These are phyloP conservation scores for Gymnorhina tibicen DNA, from an alignment of 2,113 vertebrate species.

Conservation along the genomic window DNA sequence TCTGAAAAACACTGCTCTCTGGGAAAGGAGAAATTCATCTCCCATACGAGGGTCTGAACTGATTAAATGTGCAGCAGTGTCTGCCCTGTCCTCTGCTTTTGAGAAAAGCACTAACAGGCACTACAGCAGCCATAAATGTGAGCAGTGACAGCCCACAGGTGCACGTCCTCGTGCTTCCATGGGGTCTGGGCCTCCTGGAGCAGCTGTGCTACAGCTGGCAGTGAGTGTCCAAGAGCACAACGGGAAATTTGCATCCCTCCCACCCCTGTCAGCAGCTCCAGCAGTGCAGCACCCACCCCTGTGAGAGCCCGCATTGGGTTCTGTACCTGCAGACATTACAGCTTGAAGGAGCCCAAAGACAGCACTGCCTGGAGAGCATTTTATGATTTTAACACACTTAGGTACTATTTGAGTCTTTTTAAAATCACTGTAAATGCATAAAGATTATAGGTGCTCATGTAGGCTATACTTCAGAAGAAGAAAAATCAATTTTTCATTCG, in stretches of 20 bases:
- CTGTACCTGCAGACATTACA: not conserved
- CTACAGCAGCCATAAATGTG: not conserved
- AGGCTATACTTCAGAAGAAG: conserved; percentile 12
- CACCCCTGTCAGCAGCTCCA: not conserved
- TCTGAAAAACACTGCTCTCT: not conserved
- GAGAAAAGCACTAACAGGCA: not conserved
- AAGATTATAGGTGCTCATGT: conserved; percentile 11
- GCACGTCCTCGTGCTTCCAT: rapidly evolving
- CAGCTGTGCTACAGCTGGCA: not conserved
- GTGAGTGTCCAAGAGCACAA: rapidly evolving
- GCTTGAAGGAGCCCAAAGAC: not conserved
- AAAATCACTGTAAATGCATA: conserved; percentile 20
- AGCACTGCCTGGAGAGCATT: not conserved
- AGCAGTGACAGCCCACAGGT: not conserved
- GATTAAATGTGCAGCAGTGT: not conserved
- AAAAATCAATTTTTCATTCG: conserved; percentile 73
- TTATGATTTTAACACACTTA: not conserved
- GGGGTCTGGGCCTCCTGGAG: not conserved
- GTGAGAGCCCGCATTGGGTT: rapidly evolving
- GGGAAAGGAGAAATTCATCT: not conserved
- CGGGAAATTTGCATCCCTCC: not conserved
- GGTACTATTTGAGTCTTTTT: not conserved
- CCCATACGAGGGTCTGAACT: rapidly evolving
- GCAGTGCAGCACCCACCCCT: not conserved
- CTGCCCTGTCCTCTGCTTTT: not conserved